Evolutionary conservation across 2,113 vertebrate genomes (phyloP), one percentile per base, ranked within the genome.

Genomic region (Scalopus aquaticus): DNA sequence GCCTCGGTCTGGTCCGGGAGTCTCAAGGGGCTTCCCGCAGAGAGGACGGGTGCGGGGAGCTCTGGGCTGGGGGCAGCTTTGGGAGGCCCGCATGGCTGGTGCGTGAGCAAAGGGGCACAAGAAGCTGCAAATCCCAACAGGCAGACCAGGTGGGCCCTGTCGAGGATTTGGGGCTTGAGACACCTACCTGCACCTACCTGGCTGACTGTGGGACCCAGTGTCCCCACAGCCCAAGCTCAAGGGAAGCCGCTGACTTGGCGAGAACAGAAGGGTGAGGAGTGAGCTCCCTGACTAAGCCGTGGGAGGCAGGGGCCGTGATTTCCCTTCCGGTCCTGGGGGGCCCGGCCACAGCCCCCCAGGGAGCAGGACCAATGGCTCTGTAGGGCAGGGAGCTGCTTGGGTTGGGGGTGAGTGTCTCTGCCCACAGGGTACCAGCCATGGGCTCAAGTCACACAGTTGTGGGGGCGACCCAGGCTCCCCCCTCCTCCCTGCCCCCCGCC

Each of bases 81-180:
- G 5, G 6, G 67, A 6, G 30, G 73, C 49, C n/a, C 0, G 0
- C 0, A 3, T 11, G 22, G 49, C 35, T 16, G 39, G 56, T 24
- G 4, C 22, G 2, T 1, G 56, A 4, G 4, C 0, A 0, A 26
- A 22, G 22, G 26, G 46, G 15, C 42, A 1, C 9, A 20, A 76
- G 39, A 17, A 15, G 24, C 85, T 72, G 19, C 8, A 15, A 4
- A 28, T 20, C 12, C 19, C 64, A 69, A 56, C 35, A 56, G 3
- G 13, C 20, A 65, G 26, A 11, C 17, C 9, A 22, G 19, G 17
- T 6, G 22, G 56, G 24, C 24, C 20, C 56, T 4, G 20, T 6
- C 56, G 24, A 26, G 24, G 56, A 60, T 8, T 9, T 2, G 24
- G 56, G 6, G 20, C 24, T 24, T 26, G 56, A 26, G 54, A 64